phyloP scores from a whole-genome alignment of 1,140 invertebrate species.

The Drosophila ercepeae region DNA sequence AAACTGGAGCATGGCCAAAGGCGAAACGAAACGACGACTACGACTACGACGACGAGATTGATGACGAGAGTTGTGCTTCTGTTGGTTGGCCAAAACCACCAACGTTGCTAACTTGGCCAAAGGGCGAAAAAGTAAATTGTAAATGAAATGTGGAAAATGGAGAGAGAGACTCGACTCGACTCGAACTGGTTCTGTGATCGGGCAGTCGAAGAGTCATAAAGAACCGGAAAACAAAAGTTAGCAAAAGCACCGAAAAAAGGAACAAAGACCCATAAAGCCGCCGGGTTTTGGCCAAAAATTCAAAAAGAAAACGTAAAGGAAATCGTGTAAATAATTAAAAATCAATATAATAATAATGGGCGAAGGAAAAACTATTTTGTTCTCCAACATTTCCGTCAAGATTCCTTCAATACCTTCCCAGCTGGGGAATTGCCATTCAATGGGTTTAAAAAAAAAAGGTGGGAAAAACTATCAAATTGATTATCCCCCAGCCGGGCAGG shows the following conservation, averaged over 20 bases:
- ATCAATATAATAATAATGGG: background rate
- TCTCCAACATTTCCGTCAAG: too few relatives aligned
- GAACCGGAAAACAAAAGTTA: conserved; percentile 36
- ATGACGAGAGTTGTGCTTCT: conserved; percentile 17
- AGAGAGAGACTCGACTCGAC: background rate
- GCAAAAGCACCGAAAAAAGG: too few relatives aligned
- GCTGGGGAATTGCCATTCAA: background rate
- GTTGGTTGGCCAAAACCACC: conserved; percentile 18
- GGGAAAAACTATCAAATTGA: conserved; percentile 45
- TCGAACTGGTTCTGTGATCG: conserved; percentile 13
- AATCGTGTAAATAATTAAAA: conserved; percentile 2
- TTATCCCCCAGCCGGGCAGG: conserved; percentile 24
- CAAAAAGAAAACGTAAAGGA: background rate
- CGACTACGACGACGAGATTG: conserved; percentile 18
- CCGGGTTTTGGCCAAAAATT: background rate
- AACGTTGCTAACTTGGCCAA: conserved; percentile 38
- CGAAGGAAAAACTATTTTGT: too few relatives aligned
- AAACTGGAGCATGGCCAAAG: conserved; percentile 69
- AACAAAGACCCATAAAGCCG: conserved; percentile 12
- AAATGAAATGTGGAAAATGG: conserved; percentile 38
- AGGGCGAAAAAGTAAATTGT: conserved; percentile 47
- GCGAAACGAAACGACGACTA: conserved; percentile 24
- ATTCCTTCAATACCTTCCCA: too few relatives aligned
- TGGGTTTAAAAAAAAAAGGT: conserved; percentile 19
- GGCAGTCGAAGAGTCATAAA: conserved; percentile 32